Conservation (phyloP, 2,888 invertebrate genomes). For the Tetragonula carbonaria region DNA sequence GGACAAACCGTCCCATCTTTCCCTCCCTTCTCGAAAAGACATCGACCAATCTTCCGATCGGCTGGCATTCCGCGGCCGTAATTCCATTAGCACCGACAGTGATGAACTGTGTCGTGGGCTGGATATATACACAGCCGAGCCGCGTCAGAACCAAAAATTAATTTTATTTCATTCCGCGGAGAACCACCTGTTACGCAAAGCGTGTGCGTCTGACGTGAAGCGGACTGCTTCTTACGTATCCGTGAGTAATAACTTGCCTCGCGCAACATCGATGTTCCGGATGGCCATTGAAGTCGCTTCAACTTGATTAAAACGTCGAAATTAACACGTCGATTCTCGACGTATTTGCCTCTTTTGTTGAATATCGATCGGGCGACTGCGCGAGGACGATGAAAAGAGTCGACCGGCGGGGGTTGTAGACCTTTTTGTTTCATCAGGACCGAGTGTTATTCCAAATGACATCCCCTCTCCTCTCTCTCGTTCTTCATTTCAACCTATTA, state of each 20-base stretch:
- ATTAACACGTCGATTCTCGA: neutral
- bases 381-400: neutral
- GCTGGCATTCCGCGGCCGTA: conserved; percentile 29
- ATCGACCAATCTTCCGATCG: conserved; percentile 31
- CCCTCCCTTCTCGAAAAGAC: conserved; percentile 1
- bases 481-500: conserved; percentile 12
- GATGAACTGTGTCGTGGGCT: conserved; percentile 25
- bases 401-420: neutral
- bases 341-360: neutral
- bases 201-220: conserved; percentile 9
- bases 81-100: conserved; percentile 55
- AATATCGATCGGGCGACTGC: conserved; percentile 19
- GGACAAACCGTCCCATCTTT: neutral
- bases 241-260: conserved; percentile 27
- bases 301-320: neutral
- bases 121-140: neutral
- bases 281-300: neutral
- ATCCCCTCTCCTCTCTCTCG: neutral
- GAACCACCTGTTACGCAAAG: conserved; percentile 59
- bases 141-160: conserved; percentile 44
- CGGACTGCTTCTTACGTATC: conserved; percentile 25
- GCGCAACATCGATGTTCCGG: too few relatives aligned
- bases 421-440: conserved; percentile 2
- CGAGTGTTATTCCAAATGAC: conserved; percentile 2
- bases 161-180: conserved; percentile 53